Conservation (phyloP, 2,113 vertebrate genomes). For the Eonycteris spelaea region DNA sequence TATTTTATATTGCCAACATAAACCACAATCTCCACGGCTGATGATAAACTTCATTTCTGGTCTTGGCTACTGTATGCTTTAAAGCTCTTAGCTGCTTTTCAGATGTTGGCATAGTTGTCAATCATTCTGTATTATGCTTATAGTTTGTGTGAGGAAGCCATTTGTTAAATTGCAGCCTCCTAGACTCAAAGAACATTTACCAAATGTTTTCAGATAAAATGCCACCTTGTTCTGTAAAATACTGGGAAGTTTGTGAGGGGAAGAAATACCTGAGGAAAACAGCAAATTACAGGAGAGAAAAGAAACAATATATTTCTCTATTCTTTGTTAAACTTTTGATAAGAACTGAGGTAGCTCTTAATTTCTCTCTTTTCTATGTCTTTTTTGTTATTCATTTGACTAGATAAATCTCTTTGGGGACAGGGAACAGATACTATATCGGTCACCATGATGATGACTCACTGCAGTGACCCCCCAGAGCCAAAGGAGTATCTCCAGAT, state of each 20-base stretch:
- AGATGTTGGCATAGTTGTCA: constrained; percentile 60
- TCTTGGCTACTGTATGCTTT: constrained; percentile 43
- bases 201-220: constrained; percentile 69
- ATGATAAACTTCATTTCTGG: constrained; percentile 53
- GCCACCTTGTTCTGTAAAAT: constrained; percentile 51
- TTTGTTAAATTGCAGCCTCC: constrained; percentile 67
- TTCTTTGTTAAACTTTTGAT: not conserved
- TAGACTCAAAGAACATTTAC: constrained; percentile 66
- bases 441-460: not conserved
- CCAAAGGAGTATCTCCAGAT: not conserved
- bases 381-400: not conserved
- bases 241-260: not conserved
- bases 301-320: not conserved
- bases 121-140: constrained; percentile 64
- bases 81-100: constrained; percentile 48
- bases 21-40: constrained; percentile 56
- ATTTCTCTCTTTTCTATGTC: not conserved
- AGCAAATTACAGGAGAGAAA: constrained; percentile 8
- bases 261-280: constrained; percentile 57
- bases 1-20: constrained; percentile 65
- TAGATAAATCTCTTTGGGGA: not conserved
- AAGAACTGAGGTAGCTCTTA: not conserved
- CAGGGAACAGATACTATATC: not conserved
- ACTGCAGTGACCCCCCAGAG: not conserved
- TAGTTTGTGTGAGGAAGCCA: constrained; percentile 47